Conservation (phyloP, 2,888 invertebrate genomes). For the Melipona bicolor region DNA sequence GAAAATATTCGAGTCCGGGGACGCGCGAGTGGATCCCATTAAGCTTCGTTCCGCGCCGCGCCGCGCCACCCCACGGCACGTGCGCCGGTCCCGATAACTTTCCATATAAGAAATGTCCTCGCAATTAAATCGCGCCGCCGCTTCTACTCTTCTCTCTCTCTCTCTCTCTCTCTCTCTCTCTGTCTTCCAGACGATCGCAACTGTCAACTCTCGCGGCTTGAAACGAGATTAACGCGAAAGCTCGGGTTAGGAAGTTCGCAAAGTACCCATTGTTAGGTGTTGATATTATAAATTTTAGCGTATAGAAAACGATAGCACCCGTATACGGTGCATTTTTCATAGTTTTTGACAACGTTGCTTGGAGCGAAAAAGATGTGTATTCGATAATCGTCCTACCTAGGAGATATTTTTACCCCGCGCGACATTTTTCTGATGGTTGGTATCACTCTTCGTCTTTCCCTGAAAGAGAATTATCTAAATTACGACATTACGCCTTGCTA, state of each 20-base stretch:
- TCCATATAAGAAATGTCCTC: slow-evolving; percentile 62
- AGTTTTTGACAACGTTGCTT: slow-evolving; percentile 45
- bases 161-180: neutral
- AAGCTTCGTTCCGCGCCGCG: slow-evolving; percentile 38
- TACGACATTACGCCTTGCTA: neutral
- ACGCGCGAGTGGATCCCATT: slow-evolving; percentile 46
- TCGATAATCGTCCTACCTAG: slow-evolving; percentile 47
- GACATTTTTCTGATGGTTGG: neutral
- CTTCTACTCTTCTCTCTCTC: neutral
- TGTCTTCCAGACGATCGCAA: neutral
- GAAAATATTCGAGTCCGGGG: slow-evolving; percentile 56
- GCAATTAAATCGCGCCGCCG: slow-evolving; percentile 56
- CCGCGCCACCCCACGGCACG: slow-evolving; percentile 45
- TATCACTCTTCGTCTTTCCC: neutral
- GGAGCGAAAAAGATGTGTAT: slow-evolving; percentile 20
- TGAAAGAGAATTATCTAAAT: neutral
- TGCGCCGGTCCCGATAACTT: slow-evolving; percentile 56
- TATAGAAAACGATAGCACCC: slow-evolving; percentile 31
- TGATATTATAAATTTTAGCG: too few species aligned
- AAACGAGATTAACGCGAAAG: neutral
- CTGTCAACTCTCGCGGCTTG: too few species aligned
- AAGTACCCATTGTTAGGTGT: too few species aligned
- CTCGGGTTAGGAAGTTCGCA: neutral
- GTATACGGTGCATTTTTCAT: slow-evolving; percentile 35
- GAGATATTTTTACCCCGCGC: neutral